Percentiles rank a stretch among this genome's conserved stretches.
These are phyloP conservation scores for Aromia moschata DNA, from an alignment of 2,888 invertebrate genomes.

Conservation along the genomic window DNA sequence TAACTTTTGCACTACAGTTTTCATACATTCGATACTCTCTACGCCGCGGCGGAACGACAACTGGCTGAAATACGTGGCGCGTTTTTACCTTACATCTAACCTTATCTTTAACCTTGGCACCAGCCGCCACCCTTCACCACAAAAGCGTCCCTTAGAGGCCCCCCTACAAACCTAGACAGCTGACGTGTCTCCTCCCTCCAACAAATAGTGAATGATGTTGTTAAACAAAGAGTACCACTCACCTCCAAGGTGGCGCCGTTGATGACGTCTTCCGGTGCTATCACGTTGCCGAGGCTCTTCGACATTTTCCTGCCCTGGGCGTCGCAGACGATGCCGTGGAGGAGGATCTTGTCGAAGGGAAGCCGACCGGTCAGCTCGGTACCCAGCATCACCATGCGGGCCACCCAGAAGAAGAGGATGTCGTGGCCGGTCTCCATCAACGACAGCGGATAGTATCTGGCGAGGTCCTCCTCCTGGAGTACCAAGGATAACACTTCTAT, in stretches of 20 bases:
- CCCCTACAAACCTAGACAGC: too few species aligned
- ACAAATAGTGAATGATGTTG: too few species aligned
- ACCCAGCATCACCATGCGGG: constrained; percentile 98
- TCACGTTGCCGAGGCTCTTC: constrained; percentile 97
- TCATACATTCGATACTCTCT: too few species aligned
- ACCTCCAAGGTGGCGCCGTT: constrained; percentile 83
- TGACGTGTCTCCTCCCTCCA: too few species aligned
- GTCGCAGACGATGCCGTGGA: constrained; percentile 98
- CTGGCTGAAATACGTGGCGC: too few species aligned
- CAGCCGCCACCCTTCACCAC: too few species aligned
- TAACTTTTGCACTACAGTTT: too few species aligned
- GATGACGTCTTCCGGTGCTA: constrained; percentile 97
- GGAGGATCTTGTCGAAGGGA: constrained; percentile 92
- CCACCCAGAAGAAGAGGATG: constrained; percentile 99
- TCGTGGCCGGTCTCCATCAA: constrained; percentile 97
- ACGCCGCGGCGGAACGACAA: too few species aligned
- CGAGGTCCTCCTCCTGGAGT: constrained; percentile 67
- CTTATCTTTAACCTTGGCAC: too few species aligned
- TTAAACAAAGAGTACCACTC: neutral
- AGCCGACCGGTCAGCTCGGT: constrained; percentile 82
- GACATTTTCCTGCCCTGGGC: constrained; percentile 99
- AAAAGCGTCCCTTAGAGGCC: too few species aligned
- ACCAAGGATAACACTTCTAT: too few species aligned
- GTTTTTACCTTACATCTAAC: too few species aligned
- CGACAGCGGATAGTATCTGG: constrained; percentile 80